Evolutionary conservation across 2,797 vertebrate species (phyloP).

Genomic region (Emydoidea blandingii): DNA sequence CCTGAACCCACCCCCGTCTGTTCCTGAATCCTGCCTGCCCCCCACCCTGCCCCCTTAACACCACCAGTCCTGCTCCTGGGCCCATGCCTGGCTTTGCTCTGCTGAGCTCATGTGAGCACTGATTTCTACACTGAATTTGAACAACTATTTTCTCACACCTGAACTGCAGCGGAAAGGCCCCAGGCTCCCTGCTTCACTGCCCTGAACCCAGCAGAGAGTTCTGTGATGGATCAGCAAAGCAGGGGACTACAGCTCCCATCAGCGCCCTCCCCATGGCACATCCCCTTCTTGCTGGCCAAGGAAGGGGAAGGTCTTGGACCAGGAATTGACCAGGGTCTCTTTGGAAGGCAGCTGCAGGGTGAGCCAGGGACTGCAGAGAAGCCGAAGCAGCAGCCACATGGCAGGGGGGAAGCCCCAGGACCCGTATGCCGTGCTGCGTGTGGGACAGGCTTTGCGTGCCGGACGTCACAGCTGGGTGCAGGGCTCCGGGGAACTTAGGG

Average conservation of each 20-base stretch:
- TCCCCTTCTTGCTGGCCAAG: no score
- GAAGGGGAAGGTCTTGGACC: no score
- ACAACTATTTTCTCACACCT: background rate
- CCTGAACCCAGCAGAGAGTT: background rate
- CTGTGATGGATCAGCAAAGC: no score
- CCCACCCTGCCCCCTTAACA: no score
- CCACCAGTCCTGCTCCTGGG: background rate
- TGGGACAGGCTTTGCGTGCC: background rate
- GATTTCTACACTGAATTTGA: background rate
- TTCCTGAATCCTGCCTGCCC: no score
- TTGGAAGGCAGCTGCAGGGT: background rate
- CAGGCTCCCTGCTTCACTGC: accelerated
- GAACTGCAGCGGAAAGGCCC: background rate
- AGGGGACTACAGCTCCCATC: no score
- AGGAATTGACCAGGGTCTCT: no score
- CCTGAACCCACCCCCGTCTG: no score
- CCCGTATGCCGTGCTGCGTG: no score
- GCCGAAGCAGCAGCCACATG: background rate
- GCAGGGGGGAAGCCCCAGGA: no score
- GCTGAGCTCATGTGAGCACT: background rate
- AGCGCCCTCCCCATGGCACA: no score
- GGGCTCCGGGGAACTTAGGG: background rate
- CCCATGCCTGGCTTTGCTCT: background rate
- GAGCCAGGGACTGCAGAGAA: background rate
- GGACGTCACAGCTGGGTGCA: background rate